Evolutionary conservation across 2,797 vertebrate genomes (phyloP), one percentile per base, ranked within the genome.

Genomic region (Lithobates sylvaticus): DNA sequence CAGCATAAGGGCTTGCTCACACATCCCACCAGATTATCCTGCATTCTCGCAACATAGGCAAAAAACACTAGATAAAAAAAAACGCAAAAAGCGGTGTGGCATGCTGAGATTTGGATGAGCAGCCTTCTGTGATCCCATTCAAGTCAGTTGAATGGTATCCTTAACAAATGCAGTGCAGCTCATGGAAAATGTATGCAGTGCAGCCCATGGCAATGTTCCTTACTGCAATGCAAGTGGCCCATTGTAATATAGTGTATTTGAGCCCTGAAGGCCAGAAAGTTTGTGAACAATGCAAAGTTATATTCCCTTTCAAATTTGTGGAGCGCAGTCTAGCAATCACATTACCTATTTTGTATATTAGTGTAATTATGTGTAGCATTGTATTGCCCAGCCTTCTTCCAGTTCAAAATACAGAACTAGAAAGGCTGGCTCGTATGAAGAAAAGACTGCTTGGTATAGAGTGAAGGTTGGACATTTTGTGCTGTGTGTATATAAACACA

Each of bases 381-480:
- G 34, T 10, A 42, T 69, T 44, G 71, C n/a, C 42, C n/a, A 34
- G 47, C 9, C 16, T 39, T 61, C 32, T 47, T 61, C 32, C 32
- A 71, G 71, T n/a, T n/a, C n/a, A 29, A 29, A 29, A 29, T 1
- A 29, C 29, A 29, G 29, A 29, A 2, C 29, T 2, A 68, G 68
- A 58, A 73, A 2, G 26, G 71, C 23, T 79, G 32, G 23, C 34
- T 39, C 18, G 65, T 13, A 29, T 32, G 16, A 70, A 32, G 23
- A 79, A 3, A 78, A 23, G 47, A 71, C 1, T 32, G 36, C 67
- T 83, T 78, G 78, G 58, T 83, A 87, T 54, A 76, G 71, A 83
- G 68, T 83, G 80, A 75, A 78, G 39, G 29, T 23, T 75, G 84
- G 71, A 81, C 10, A 36, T 6, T 16, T 76, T 82, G 81, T 83